These are phyloP conservation scores for Notoglanidium macrostoma DNA, from an alignment of 2,797 vertebrate species.

Conservation along the genomic window DNA sequence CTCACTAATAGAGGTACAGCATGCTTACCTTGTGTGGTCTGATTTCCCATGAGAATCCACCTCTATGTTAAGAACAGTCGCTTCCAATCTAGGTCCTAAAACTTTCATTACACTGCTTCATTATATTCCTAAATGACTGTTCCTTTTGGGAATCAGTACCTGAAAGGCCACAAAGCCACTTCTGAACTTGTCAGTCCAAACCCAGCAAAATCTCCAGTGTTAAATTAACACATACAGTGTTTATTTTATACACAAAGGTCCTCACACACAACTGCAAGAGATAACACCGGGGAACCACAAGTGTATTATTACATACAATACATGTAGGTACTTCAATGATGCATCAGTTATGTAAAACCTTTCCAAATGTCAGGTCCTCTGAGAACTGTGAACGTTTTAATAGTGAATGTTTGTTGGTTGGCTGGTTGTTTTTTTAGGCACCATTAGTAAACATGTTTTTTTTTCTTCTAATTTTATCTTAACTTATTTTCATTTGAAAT, in stretches of 20 bases:
- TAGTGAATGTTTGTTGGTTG: not conserved
- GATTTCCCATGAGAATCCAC: constrained; percentile 38
- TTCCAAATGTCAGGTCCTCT: not conserved
- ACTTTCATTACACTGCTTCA: constrained; percentile 8
- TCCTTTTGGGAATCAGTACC: not conserved
- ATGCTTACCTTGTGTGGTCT: constrained; percentile 25
- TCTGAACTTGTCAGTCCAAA: constrained; percentile 1
- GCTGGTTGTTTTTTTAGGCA: not conserved
- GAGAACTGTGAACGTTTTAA: not conserved
- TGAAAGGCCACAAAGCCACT: not conserved
- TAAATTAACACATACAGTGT: not conserved
- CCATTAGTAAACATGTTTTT: not conserved
- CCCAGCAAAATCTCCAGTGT: not conserved
- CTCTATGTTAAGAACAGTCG: not conserved
- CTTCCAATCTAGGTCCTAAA: constrained; percentile 20
- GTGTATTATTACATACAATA: not conserved
- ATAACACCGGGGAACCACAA: not conserved
- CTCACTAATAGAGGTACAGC: constrained; percentile 32
- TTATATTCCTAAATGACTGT: constrained; percentile 10
- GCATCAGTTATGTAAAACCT: not conserved
- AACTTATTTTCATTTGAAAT: not conserved
- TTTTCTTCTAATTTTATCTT: not conserved
- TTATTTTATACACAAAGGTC: not conserved
- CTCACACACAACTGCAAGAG: not conserved
- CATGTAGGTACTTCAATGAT: not conserved